Conservation (phyloP, 2,888 invertebrate genomes). For the Brachylomia viminalis region DNA sequence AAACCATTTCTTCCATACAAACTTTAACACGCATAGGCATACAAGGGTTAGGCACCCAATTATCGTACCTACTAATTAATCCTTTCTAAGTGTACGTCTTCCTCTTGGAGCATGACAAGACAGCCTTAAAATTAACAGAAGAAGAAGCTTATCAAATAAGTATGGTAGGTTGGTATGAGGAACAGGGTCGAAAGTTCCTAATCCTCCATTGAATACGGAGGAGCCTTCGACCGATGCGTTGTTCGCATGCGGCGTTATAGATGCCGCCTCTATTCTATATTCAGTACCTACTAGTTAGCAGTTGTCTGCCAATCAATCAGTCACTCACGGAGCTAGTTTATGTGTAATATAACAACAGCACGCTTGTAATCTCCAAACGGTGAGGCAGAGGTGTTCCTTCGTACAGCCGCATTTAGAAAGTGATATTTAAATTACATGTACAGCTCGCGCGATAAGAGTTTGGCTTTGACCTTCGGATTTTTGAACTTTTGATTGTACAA, state of each 20-base stretch:
- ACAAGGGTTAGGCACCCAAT: neutral
- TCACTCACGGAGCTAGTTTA: neutral
- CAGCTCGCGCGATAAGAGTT: too few relatives aligned
- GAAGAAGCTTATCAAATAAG: neutral
- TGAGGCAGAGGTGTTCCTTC: neutral
- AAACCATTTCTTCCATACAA: neutral
- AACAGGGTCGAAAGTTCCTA: neutral
- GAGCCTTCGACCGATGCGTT: neutral
- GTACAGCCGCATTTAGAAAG: neutral
- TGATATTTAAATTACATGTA: too few relatives aligned
- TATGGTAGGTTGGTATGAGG: too few relatives aligned
- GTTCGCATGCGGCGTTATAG: neutral
- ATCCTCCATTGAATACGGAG: neutral
- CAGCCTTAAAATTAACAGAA: neutral
- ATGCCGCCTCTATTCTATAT: neutral
- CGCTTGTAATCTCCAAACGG: neutral
- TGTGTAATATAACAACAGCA: neutral
- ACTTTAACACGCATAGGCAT: rapidly evolving
- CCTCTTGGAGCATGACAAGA: neutral
- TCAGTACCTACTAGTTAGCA: neutral
- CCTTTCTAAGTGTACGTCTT: neutral
- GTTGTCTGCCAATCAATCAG: neutral
- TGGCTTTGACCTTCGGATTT: too few relatives aligned
- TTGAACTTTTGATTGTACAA: too few relatives aligned
- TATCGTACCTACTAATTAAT: neutral